Percentiles rank a stretch among this genome's conserved stretches.
These are phyloP conservation scores for Sphyrna mokarran DNA, from an alignment of 2,113 vertebrate genomes.

Conservation along the genomic window DNA sequence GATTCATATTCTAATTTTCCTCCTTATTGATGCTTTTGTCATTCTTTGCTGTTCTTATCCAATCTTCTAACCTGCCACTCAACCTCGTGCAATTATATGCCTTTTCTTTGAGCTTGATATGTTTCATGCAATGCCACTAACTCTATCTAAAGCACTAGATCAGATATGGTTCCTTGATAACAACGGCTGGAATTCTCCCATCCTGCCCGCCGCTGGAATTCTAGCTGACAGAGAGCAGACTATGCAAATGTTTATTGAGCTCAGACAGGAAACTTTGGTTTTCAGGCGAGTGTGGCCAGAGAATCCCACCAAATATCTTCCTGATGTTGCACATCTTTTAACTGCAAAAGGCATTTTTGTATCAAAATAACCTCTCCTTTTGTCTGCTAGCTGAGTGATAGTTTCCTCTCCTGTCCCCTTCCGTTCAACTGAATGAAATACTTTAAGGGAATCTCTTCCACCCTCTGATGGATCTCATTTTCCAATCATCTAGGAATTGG, in stretches of 20 bases:
- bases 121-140: background rate
- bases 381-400: background rate
- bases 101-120: too few relatives aligned
- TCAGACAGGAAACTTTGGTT: too few relatives aligned
- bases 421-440: background rate
- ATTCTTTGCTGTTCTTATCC: too few relatives aligned
- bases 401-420: background rate
- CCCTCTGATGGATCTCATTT: background rate
- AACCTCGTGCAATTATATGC: too few relatives aligned
- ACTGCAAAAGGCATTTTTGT: background rate
- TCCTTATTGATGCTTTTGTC: too few relatives aligned
- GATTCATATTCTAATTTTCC: too few relatives aligned
- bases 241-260: too few relatives aligned
- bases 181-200: too few relatives aligned
- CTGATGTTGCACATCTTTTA: background rate
- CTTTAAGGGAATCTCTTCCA: background rate
- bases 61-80: too few relatives aligned
- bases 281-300: too few relatives aligned
- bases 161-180: background rate
- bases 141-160: background rate
- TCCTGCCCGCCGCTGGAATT: too few relatives aligned
- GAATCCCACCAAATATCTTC: background rate
- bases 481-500: background rate
- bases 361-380: background rate
- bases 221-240: too few relatives aligned